Evolutionary conservation across 1,140 invertebrate species (phyloP).

Genomic region (Drosophila trapezifrons): DNA sequence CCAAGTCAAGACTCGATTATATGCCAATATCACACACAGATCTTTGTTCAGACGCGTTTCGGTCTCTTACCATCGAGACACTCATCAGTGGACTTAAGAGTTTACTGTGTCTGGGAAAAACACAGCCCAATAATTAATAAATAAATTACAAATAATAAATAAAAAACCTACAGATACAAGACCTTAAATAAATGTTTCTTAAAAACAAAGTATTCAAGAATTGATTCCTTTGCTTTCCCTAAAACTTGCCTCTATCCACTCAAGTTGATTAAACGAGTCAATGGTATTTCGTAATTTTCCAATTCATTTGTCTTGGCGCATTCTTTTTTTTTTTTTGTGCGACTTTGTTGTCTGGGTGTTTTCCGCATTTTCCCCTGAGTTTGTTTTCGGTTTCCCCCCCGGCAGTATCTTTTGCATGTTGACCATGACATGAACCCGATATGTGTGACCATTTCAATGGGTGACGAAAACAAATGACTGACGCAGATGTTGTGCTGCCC

Average conservation of each 20-base stretch:
- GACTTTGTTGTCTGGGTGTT: slow-evolving; percentile 2
- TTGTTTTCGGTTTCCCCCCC: slow-evolving; percentile 7
- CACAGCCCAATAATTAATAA: not conserved
- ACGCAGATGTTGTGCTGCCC: slow-evolving; percentile 24
- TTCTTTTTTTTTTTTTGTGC: not conserved
- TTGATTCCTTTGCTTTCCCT: not conserved
- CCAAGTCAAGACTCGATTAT: too few species aligned
- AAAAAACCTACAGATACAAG: too few species aligned
- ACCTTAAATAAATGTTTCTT: not conserved
- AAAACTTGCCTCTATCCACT: not conserved
- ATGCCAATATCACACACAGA: too few species aligned
- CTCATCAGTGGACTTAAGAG: too few species aligned
- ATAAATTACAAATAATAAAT: too few species aligned
- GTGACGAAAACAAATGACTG: slow-evolving; percentile 45
- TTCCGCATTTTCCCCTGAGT: slow-evolving; percentile 4
- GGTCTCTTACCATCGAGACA: too few species aligned
- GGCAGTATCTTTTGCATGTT: slow-evolving; percentile 32
- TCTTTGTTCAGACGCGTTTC: too few species aligned
- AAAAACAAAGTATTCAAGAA: not conserved
- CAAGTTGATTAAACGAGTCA: slow-evolving; percentile 4
- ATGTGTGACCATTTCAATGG: slow-evolving; percentile 12
- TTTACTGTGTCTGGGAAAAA: too few species aligned
- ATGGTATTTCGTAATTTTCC: slow-evolving; percentile 11
- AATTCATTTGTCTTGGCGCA: not conserved
- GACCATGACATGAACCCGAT: slow-evolving; percentile 55